Evolutionary conservation across 2,888 invertebrate genomes (phyloP).

Genomic region (Papilio elwesi): DNA sequence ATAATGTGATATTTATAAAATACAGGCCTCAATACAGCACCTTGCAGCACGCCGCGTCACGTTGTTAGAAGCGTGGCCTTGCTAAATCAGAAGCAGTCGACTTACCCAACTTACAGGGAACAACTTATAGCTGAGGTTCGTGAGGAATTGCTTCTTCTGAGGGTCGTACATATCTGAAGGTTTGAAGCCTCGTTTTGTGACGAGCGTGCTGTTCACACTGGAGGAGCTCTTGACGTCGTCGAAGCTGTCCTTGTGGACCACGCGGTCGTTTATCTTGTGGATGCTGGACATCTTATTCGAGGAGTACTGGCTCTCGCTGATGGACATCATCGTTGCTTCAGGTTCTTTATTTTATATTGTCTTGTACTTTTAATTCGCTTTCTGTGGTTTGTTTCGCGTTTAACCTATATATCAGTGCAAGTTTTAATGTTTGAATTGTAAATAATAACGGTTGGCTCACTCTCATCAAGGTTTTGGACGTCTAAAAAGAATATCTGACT

Average conservation of each 20-base stretch:
- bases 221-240: slow-evolving; percentile 79
- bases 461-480: slow-evolving; percentile 45
- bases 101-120: slow-evolving; percentile 93
- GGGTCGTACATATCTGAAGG: slow-evolving; percentile 94
- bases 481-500: slow-evolving; percentile 49
- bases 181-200: slow-evolving; percentile 90
- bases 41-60: slow-evolving; percentile 57
- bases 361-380: slow-evolving; percentile 21
- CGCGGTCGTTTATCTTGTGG: slow-evolving; percentile 78
- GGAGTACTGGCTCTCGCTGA: slow-evolving; percentile 81
- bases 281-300: slow-evolving; percentile 81
- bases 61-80: slow-evolving; percentile 66
- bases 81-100: slow-evolving; percentile 57
- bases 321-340: slow-evolving; percentile 77
- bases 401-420: slow-evolving; percentile 41
- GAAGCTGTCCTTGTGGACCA: slow-evolving; percentile 77
- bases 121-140: slow-evolving; percentile 91
- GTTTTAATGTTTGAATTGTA: slow-evolving; percentile 38
- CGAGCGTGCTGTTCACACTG: slow-evolving; percentile 84
- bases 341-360: slow-evolving; percentile 45
- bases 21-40: slow-evolving; percentile 51
- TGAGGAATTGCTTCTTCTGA: slow-evolving; percentile 90
- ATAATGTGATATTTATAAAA: slow-evolving; percentile 47
- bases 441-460: slow-evolving; percentile 45
- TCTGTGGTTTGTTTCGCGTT: background rate